A percentile compares a stretch with the other conserved stretches of the same genome.
Conservation (phyloP, 1,140 invertebrate genomes). For the Tetragonula clypearis region DNA sequence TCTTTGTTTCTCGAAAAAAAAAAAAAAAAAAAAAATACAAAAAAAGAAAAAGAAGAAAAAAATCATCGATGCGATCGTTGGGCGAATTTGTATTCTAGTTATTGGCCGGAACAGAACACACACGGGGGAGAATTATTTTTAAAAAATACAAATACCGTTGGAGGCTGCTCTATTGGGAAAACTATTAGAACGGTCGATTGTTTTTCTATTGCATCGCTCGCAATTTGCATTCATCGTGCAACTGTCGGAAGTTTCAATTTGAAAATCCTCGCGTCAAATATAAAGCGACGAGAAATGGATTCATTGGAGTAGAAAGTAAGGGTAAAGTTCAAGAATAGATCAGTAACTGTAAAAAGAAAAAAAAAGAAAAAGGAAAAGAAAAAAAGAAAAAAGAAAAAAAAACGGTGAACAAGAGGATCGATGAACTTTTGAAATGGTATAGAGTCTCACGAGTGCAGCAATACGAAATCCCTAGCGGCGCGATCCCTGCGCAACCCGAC, state of each 20-base stretch:
- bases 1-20: background rate
- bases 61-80: background rate
- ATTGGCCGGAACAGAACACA: background rate
- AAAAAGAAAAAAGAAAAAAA: too few relatives aligned
- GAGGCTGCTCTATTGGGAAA: background rate
- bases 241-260: background rate
- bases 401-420: background rate
- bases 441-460: background rate
- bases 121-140: background rate
- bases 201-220: background rate
- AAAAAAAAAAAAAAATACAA: background rate
- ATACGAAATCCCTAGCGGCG: background rate
- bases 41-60: too few relatives aligned
- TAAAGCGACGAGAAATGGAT: background rate
- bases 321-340: background rate
- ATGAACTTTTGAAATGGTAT: background rate
- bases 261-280: background rate
- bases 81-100: background rate
- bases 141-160: background rate
- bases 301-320: background rate
- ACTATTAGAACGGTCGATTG: background rate
- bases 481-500: background rate
- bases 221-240: background rate
- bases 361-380: too few relatives aligned
- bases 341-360: background rate